Conservation (phyloP, 2,113 vertebrate species). For the Grallaria varia region DNA sequence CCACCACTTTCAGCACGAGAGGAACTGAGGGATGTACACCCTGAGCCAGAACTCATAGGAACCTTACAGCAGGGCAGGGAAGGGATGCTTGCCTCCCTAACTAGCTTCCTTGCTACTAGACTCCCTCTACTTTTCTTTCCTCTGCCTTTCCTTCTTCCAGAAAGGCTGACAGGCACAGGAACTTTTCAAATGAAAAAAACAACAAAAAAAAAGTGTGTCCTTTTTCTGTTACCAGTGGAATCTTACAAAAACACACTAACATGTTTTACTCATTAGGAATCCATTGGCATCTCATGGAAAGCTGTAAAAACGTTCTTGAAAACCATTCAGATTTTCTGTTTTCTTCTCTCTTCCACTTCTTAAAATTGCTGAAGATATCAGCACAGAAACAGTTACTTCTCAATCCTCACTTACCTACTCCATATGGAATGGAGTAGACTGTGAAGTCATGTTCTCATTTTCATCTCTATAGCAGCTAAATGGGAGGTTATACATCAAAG, state of each 20-base stretch:
- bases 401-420: constrained; percentile 5
- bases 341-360: not conserved
- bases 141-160: not conserved
- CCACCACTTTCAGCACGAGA: not conserved
- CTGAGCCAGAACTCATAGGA: not conserved
- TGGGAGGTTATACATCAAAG: not conserved
- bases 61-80: not conserved
- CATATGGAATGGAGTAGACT: not conserved
- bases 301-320: not conserved
- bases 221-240: constrained; percentile 1
- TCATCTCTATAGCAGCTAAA: not conserved
- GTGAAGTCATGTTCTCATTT: not conserved
- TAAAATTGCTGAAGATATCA: not conserved
- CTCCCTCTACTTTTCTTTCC: not conserved
- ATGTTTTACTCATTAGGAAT: constrained; percentile 44
- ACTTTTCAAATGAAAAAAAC: not conserved
- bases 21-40: not conserved
- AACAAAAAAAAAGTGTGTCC: not conserved
- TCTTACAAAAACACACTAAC: constrained; percentile 1
- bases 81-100: not conserved
- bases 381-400: not conserved
- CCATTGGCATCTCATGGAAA: not conserved
- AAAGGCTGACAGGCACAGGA: not conserved
- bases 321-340: not conserved
- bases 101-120: not conserved